Evolutionary conservation across 2,888 invertebrate genomes (phyloP), one percentile per base, ranked within the genome.

Genomic region (Anagyrus pseudococci): DNA sequence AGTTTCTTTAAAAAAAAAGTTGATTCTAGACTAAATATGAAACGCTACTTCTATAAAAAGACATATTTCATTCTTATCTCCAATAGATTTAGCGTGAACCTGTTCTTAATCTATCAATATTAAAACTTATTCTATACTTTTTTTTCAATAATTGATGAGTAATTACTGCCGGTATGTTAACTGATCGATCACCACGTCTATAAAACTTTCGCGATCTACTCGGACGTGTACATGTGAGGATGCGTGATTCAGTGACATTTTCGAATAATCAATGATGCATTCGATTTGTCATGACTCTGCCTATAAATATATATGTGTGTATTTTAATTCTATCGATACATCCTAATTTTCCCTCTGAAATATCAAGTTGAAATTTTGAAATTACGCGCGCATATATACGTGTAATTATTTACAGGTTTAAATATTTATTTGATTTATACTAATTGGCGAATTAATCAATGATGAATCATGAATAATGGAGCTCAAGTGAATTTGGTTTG

Each of bases 151-250:
- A n/a, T n/a, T n/a, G n/a, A n/a, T n/a, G n/a, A n/a, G n/a, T n/a
- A n/a, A n/a, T n/a, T n/a, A n/a, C n/a, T n/a, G n/a, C n/a, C n/a
- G n/a, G n/a, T n/a, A n/a, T n/a, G n/a, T n/a, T n/a, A n/a, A n/a
- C n/a, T n/a, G n/a, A n/a, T n/a, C n/a, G n/a, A n/a, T n/a, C n/a
- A n/a, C 33, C 2, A 10, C 43, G 43, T 2, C 8, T 43, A 19
- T 33, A 8, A 33, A 7, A 8, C 13, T 33, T 17, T 20, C 40
- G 48, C 8, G 26, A n/a, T 20, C n/a, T 23, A 15, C 37, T 48
- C 41, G 57, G 57, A 57, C 57, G 57, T 57, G 57, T 57, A 57
- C 57, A 48, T 57, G 57, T 57, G 48, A 7, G 40, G 20, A 25
- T 48, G 23, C 26, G 8, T 43, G 23, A 37, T 37, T 10, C 33